These are phyloP conservation scores for Arnoldichthys spilopterus DNA, from an alignment of 2,797 vertebrate species.

Conservation along the genomic window DNA sequence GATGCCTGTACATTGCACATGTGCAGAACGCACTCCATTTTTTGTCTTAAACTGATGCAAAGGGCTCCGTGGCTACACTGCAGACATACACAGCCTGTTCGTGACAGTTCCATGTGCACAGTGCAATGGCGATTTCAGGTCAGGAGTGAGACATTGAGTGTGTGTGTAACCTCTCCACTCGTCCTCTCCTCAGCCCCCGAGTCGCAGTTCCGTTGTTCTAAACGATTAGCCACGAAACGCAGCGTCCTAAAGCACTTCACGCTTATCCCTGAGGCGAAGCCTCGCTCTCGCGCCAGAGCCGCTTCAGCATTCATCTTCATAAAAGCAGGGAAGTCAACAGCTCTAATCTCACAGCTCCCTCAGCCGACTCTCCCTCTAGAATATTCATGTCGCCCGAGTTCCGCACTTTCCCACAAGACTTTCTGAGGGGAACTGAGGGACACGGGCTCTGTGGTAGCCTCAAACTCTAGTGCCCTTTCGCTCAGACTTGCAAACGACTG, in stretches of 20 bases:
- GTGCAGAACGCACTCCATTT: neutral
- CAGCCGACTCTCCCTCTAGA: conserved; percentile 20
- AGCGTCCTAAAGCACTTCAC: neutral
- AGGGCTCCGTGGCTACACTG: too few species aligned
- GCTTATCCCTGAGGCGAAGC: conserved; percentile 1
- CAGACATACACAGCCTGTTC: neutral
- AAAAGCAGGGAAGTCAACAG: neutral
- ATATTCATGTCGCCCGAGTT: conserved; percentile 48
- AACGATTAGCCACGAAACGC: neutral
- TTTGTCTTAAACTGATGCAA: neutral
- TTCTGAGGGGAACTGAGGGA: conserved; percentile 18
- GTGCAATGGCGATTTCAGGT: neutral
- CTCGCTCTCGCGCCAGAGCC: neutral
- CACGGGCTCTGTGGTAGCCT: neutral
- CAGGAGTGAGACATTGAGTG: neutral
- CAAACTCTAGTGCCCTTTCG: neutral
- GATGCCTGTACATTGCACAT: neutral
- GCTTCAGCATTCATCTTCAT: conserved; percentile 18
- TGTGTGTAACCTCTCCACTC: neutral
- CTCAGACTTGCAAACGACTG: neutral
- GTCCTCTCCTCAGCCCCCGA: neutral
- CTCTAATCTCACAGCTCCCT: conserved; percentile 22
- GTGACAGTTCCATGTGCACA: neutral
- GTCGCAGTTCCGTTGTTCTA: neutral
- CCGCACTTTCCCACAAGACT: conserved; percentile 2